Conservation (phyloP, 2,113 vertebrate species). For the Indicator indicator region DNA sequence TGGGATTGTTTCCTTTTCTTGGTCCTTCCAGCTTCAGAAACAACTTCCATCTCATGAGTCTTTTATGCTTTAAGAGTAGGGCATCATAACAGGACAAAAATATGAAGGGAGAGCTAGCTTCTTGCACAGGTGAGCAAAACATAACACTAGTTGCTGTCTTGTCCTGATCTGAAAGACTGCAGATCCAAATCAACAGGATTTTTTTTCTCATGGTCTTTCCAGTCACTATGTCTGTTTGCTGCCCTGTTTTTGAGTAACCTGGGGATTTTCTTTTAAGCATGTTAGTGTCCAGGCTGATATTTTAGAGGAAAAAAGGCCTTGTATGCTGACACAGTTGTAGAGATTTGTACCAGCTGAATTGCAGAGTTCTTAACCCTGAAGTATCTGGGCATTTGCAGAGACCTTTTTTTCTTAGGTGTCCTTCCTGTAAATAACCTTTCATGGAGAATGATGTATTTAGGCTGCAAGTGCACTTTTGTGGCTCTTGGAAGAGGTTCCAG, state of each 20-base stretch:
- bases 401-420: neutral
- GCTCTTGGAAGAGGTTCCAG: neutral
- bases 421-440: neutral
- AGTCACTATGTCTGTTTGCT: neutral
- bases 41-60: neutral
- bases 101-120: neutral
- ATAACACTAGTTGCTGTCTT: neutral
- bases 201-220: neutral
- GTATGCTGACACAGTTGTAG: neutral
- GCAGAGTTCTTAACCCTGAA: neutral
- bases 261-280: neutral
- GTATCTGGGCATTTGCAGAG: neutral
- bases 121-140: neutral
- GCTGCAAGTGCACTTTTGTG: neutral
- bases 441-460: neutral
- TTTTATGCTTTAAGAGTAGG: neutral
- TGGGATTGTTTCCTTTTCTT: neutral
- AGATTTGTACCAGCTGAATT: neutral
- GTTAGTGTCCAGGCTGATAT: neutral
- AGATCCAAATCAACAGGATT: neutral
- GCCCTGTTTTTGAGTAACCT: neutral
- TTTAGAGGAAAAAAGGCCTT: neutral
- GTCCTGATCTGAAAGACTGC: neutral
- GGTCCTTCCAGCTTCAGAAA: neutral
- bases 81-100: neutral